A percentile compares a stretch with the other conserved stretches of the same genome.
Evolutionary conservation across 2,113 vertebrate genomes (phyloP).

Genomic region (Sander vitreus): DNA sequence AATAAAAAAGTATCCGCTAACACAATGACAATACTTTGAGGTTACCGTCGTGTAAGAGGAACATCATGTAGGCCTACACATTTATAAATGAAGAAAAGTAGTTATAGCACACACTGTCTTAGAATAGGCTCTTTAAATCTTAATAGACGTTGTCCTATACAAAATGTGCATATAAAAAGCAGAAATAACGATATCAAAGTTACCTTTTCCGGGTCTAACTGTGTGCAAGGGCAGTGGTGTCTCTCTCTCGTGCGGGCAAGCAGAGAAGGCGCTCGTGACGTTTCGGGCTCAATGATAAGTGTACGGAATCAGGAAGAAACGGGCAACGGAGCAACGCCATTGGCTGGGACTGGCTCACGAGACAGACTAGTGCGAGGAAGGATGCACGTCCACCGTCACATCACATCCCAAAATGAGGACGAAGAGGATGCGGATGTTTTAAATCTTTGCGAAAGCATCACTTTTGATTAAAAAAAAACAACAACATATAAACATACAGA

Average conservation of each 20-base stretch:
- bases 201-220: slow-evolving; percentile 78
- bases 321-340: slow-evolving; percentile 47
- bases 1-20: neutral
- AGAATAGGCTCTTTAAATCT: fast-evolving
- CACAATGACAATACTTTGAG: slow-evolving; percentile 39
- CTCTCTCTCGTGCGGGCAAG: slow-evolving; percentile 66
- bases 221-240: slow-evolving; percentile 75
- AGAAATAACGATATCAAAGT: slow-evolving; percentile 10
- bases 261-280: slow-evolving; percentile 75
- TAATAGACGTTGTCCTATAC: fast-evolving
- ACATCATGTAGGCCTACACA: neutral
- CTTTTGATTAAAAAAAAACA: neutral
- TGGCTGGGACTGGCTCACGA: slow-evolving; percentile 69
- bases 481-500: neutral
- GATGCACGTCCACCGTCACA: slow-evolving; percentile 70
- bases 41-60: slow-evolving; percentile 8
- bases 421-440: slow-evolving; percentile 38
- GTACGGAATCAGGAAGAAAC: slow-evolving; percentile 69
- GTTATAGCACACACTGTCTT: neutral
- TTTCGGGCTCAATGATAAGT: slow-evolving; percentile 45
- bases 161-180: fast-evolving
- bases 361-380: slow-evolving; percentile 41
- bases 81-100: neutral
- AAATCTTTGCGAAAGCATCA: neutral
- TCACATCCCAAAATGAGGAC: neutral